Evolutionary conservation across 1,140 invertebrate genomes (phyloP), one percentile per base, ranked within the genome.

Genomic region (Euschistus heros): DNA sequence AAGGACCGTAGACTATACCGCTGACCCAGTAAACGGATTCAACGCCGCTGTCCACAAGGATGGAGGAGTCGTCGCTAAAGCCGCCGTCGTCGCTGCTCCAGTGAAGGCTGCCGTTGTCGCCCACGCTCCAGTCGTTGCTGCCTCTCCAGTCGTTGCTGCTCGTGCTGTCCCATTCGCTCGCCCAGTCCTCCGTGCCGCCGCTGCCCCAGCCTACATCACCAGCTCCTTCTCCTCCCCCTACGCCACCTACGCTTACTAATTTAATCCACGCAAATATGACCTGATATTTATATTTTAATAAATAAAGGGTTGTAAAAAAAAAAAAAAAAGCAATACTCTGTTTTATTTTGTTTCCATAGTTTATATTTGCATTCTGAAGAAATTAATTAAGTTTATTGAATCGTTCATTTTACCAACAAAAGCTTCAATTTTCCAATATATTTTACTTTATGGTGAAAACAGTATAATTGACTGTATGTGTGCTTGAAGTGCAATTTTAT

Each of bases 1-100:
- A 20, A 68, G 77, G 63, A 71, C 75, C 22, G 76, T 79, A 10
- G 74, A 77, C 57, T 78, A 79, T 70, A 75, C 74, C 20, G 76
- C 76, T 10, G 76, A 78, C 66, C 71, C 74, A 18, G 68, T 74
- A 62, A 74, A 73, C 65, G 77, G 76, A 66, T 77, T 77, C 71
- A 74, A 75, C 59, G 76, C 76, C 15, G 71, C 75, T 13, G 76
- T 78, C n/a, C n/a, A 18, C 47, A 50, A 50, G 47, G 47, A 22
- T 6, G 47, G 3, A 2, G 10, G 46, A n/a, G 27, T 30, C 7
- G 27, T 30, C 27, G 27, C 27, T 30, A 30, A 30, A 47, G 15
- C 47, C 2, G 47, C 22, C n/a, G 47, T 18, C 22, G 10, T 10
- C 47, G n/a, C n/a, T 14, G 47, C 47, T n/a, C 47, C 47, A 50